phyloP scores from a whole-genome alignment of 2,888 invertebrate genomes.

The Lordiphosa fenestrarum region DNA sequence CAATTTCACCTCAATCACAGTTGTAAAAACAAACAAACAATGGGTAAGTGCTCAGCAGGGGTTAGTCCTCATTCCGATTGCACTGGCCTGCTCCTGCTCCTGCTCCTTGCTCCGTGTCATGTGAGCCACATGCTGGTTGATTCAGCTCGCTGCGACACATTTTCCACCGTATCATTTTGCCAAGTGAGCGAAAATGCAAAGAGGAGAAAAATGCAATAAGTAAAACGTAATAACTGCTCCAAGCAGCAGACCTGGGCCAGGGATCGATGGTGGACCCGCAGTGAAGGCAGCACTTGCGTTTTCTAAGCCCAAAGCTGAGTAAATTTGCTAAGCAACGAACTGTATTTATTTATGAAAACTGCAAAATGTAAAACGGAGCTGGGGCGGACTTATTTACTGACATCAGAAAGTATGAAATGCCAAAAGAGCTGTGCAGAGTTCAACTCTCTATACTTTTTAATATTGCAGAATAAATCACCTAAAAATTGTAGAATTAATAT shows the following conservation, averaged over 20 bases:
- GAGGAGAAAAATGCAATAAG: constrained; percentile 39
- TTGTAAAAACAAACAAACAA: constrained; percentile 72
- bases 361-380: no score
- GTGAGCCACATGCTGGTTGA: constrained; percentile 52
- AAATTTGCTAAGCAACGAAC: not conserved
- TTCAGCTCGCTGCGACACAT: constrained; percentile 1
- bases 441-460: no score
- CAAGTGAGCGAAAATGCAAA: constrained; percentile 40
- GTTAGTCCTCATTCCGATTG: constrained; percentile 10
- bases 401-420: no score
- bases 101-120: constrained; percentile 22
- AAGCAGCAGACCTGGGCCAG: constrained; percentile 5
- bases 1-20: constrained; percentile 74
- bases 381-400: no score
- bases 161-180: constrained; percentile 31
- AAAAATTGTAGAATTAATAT: no score
- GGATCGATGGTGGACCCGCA: constrained; percentile 2
- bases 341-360: not conserved
- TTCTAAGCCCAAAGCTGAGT: constrained; percentile 4
- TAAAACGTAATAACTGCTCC: constrained; percentile 44
- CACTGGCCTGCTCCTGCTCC: not conserved
- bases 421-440: no score
- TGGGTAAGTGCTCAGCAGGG: constrained; percentile 34
- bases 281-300: not conserved
- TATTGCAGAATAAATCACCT: no score